Conservation (phyloP, 2,888 invertebrate species). For the Halictus ligatus region DNA sequence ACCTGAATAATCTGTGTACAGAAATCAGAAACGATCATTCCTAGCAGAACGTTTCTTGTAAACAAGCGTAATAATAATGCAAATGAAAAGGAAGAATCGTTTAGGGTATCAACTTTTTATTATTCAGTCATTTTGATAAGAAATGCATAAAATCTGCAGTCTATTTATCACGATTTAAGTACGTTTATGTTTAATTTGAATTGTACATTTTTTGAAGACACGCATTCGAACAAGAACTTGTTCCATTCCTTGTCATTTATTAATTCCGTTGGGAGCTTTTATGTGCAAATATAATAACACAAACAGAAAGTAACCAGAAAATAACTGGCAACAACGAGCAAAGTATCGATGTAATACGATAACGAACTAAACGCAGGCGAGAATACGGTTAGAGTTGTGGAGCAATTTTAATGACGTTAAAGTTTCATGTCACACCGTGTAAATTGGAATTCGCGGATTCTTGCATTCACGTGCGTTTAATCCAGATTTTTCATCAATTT, state of each 20-base stretch:
- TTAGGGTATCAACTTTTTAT: too few relatives aligned
- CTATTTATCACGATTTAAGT: background rate
- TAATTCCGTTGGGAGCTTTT: background rate
- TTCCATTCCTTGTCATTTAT: background rate
- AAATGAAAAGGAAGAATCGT: too few relatives aligned
- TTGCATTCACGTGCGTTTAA: conserved; percentile 45
- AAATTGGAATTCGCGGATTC: conserved; percentile 61
- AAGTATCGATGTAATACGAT: conserved; percentile 26
- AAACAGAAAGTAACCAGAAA: background rate
- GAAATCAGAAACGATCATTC: too few relatives aligned
- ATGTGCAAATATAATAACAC: background rate
- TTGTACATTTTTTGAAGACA: background rate
- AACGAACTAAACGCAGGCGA: conserved; percentile 22
- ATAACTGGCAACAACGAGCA: conserved; percentile 6
- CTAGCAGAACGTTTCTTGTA: too few relatives aligned
- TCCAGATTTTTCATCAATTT: conserved; percentile 63
- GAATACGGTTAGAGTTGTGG: conserved; percentile 25
- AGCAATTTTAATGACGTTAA: conserved; percentile 59
- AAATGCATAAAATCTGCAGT: background rate
- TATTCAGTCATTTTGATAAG: background rate
- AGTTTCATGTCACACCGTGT: conserved; percentile 27
- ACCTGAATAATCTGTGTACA: background rate
- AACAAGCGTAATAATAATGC: too few relatives aligned
- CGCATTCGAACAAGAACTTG: background rate
- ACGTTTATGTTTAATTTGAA: background rate